These are phyloP conservation scores for Trachelipus rathkii DNA, from an alignment of 1,140 invertebrate genomes.

Conservation along the genomic window DNA sequence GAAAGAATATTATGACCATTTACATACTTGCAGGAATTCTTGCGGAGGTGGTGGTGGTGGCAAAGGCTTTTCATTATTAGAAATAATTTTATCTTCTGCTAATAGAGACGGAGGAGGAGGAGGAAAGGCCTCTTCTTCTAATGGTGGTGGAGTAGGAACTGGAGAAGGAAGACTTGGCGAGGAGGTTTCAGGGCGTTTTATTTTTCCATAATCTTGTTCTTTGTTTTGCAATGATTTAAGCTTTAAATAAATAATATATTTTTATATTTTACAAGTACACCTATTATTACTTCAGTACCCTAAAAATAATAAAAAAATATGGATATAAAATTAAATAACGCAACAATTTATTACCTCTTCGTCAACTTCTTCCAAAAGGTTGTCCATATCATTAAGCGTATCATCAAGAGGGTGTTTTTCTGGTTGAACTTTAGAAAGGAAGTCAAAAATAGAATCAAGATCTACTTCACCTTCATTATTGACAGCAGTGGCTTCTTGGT, in stretches of 20 bases:
- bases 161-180: conserved; percentile 18
- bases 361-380: conserved; percentile 60
- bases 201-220: not conserved
- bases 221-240: not conserved
- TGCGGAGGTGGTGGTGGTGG: conserved; percentile 40
- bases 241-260: not conserved
- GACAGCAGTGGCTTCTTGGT: conserved; percentile 52
- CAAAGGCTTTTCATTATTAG: not conserved
- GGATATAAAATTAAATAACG: not conserved
- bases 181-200: conserved; percentile 9
- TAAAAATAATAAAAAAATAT: not conserved
- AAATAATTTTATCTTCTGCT: conserved; percentile 24
- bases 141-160: conserved; percentile 43
- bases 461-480: conserved; percentile 68
- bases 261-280: not conserved
- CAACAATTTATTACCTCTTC: conserved; percentile 43
- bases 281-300: not conserved
- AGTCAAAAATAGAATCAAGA: conserved; percentile 88
- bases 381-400: conserved; percentile 76
- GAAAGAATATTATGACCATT: too few relatives aligned
- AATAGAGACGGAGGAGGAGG: conserved; percentile 39
- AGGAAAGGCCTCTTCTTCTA: conserved; percentile 6
- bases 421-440: conserved; percentile 74
- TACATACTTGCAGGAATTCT: not conserved
- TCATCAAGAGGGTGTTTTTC: conserved; percentile 68